These are phyloP conservation scores for Oreortyx pictus DNA, from an alignment of 2,797 vertebrate species.

Conservation along the genomic window DNA sequence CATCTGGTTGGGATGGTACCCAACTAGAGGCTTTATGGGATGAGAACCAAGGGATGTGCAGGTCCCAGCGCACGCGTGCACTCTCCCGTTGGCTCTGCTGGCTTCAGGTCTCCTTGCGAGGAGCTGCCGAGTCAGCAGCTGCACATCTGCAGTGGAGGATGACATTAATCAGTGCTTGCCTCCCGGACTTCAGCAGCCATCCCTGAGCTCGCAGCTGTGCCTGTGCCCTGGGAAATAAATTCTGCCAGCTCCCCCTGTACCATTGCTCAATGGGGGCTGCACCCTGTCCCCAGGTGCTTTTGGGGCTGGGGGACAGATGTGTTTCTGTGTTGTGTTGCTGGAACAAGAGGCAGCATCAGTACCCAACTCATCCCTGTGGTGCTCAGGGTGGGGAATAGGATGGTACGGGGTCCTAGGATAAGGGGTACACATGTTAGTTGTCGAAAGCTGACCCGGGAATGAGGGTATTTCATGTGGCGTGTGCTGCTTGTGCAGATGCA, in stretches of 20 bases:
- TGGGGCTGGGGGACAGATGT: neutral
- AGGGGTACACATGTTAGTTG: neutral
- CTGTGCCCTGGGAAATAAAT: slow-evolving; percentile 12
- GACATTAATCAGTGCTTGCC: slow-evolving; percentile 52
- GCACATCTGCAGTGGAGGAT: slow-evolving; percentile 37
- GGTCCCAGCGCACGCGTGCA: accelerated
- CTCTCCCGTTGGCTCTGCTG: accelerated
- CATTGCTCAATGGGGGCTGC: accelerated
- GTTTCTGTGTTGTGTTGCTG: accelerated
- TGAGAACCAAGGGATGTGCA: accelerated
- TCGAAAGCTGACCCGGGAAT: accelerated
- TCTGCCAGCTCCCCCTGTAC: accelerated
- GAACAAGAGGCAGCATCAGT: accelerated
- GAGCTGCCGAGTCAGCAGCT: slow-evolving; percentile 53
- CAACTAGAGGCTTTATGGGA: neutral
- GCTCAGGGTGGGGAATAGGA: accelerated
- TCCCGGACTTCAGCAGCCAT: slow-evolving; percentile 26
- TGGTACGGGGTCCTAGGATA: neutral
- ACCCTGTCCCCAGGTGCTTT: neutral
- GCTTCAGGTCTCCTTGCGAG: neutral
- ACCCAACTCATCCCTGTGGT: accelerated
- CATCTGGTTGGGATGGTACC: neutral
- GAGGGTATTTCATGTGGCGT: accelerated
- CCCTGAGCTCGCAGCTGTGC: neutral
- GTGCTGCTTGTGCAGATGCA: accelerated